phyloP scores from a whole-genome alignment of 2,113 vertebrate genomes.

The Misgurnus mizolepis region DNA sequence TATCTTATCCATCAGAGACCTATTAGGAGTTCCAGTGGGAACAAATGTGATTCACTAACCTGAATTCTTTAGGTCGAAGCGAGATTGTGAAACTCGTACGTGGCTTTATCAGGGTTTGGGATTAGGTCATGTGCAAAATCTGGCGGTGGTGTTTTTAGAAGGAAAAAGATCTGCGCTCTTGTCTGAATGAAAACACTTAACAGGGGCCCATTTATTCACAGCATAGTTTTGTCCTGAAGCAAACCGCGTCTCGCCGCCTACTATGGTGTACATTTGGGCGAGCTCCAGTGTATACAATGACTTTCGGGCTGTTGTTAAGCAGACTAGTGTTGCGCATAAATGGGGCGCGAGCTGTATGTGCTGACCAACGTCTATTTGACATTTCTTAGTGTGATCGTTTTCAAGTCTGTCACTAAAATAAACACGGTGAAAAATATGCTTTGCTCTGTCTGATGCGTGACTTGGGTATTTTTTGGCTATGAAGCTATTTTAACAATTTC shows the following conservation, averaged over 20 bases:
- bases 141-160: conserved; percentile 34
- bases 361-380: conserved; percentile 23
- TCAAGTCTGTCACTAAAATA: background rate
- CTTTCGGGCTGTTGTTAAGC: conserved; percentile 18
- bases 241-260: conserved; percentile 51
- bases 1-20: background rate
- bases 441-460: background rate
- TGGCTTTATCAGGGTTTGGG: background rate
- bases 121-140: conserved; percentile 13
- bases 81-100: background rate
- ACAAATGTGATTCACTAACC: background rate
- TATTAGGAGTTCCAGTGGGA: background rate
- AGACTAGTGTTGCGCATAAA: background rate
- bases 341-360: background rate
- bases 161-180: conserved; percentile 51
- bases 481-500: background rate
- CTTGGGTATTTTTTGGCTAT: background rate
- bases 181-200: conserved; percentile 46
- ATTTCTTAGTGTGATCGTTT: background rate
- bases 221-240: conserved; percentile 66
- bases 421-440: background rate
- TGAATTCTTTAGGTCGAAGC: background rate
- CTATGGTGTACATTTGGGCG: conserved; percentile 63
- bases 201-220: conserved; percentile 54
- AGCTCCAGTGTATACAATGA: conserved; percentile 48